phyloP scores from a whole-genome alignment of 2,888 invertebrate genomes.

The Perithous albicinctus region DNA sequence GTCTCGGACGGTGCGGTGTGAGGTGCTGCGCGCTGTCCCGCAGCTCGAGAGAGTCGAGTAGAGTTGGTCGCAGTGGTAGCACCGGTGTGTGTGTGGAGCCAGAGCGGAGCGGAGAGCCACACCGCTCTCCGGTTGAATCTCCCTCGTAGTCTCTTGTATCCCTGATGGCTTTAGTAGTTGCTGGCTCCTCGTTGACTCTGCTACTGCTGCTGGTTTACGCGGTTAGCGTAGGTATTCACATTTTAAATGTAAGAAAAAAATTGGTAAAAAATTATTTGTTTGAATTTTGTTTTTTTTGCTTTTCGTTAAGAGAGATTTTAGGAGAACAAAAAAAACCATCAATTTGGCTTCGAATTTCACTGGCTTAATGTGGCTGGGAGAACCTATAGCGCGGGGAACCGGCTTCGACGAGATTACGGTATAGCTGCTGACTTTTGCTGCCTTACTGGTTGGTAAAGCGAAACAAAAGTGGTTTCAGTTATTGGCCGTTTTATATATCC shows the following conservation, averaged over 20 bases:
- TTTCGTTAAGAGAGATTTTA: not conserved
- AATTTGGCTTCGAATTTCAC: not conserved
- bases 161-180: slow-evolving; percentile 51
- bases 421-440: slow-evolving; percentile 45
- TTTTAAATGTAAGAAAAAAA: no score
- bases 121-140: slow-evolving; percentile 12
- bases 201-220: slow-evolving; percentile 22
- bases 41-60: slow-evolving; percentile 57
- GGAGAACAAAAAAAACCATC: not conserved
- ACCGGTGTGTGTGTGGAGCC: not conserved
- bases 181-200: slow-evolving; percentile 55
- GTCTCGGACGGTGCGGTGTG: slow-evolving; percentile 52
- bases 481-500: not conserved
- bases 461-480: not conserved
- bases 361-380: slow-evolving; percentile 34
- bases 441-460: not conserved
- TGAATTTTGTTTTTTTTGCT: not conserved
- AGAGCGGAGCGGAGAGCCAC: slow-evolving; percentile 7
- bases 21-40: slow-evolving; percentile 45
- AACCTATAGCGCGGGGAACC: slow-evolving; percentile 74
- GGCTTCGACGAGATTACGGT: slow-evolving; percentile 65
- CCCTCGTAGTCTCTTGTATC: slow-evolving; percentile 10
- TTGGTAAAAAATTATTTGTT: not conserved
- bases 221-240: not conserved
- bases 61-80: slow-evolving; percentile 56